A percentile compares a stretch with the other conserved stretches of the same genome.
These are phyloP conservation scores for Drosophila sproati DNA, from an alignment of 1,140 invertebrate genomes.

Conservation along the genomic window DNA sequence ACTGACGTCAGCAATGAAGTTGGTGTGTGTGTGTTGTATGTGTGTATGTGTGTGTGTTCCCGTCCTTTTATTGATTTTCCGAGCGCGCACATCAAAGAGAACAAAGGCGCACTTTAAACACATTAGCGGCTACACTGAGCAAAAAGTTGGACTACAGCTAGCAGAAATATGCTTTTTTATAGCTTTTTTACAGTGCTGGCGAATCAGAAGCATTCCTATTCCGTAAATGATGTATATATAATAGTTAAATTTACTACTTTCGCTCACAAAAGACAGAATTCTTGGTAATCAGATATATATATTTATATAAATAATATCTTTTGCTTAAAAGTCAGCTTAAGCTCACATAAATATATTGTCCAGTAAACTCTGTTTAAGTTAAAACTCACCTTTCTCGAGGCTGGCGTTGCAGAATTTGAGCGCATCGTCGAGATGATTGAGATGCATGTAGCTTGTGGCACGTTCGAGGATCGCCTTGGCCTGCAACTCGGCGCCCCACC, in stretches of 20 bases:
- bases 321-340: no score
- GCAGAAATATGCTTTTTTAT: no score
- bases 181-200: neutral
- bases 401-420: slow-evolving; percentile 88
- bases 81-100: slow-evolving; percentile 7
- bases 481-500: slow-evolving; percentile 88
- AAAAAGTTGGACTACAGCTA: neutral
- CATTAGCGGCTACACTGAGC: neutral
- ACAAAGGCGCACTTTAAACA: neutral
- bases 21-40: slow-evolving; percentile 6
- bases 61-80: slow-evolving; percentile 67
- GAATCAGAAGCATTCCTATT: no score
- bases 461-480: slow-evolving; percentile 87
- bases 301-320: no score
- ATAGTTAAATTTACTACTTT: no score
- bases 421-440: slow-evolving; percentile 87
- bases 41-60: slow-evolving; percentile 26
- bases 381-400: slow-evolving; percentile 83
- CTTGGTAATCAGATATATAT: no score
- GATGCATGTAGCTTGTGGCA: slow-evolving; percentile 87
- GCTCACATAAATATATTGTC: no score
- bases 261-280: no score
- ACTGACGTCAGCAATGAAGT: slow-evolving; percentile 65
- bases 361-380: no score
- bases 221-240: no score